Evolutionary conservation across 2,113 vertebrate species (phyloP).

Genomic region (Siniperca knerii): DNA sequence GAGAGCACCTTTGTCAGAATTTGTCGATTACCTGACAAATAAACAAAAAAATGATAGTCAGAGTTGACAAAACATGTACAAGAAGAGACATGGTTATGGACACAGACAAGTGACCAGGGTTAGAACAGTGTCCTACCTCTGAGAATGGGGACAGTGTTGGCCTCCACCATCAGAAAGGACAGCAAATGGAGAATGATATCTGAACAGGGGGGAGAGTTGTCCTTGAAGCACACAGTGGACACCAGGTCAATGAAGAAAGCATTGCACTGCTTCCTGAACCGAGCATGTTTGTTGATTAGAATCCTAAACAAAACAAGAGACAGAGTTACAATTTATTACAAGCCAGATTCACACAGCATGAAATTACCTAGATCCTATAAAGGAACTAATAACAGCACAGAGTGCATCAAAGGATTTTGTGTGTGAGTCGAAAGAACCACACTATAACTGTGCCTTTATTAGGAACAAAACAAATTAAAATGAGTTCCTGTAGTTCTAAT

Average conservation of each 20-base stretch:
- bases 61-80: not conserved
- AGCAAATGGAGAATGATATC: slow-evolving; percentile 86
- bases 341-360: not conserved
- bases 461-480: not conserved
- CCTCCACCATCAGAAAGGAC: slow-evolving; percentile 87
- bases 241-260: slow-evolving; percentile 94
- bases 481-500: not conserved
- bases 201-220: slow-evolving; percentile 87
- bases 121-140: slow-evolving; percentile 52
- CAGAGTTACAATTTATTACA: not conserved
- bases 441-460: not conserved
- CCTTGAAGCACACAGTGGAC: slow-evolving; percentile 94
- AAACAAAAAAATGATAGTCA: not conserved
- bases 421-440: not conserved
- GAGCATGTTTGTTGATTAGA: slow-evolving; percentile 80
- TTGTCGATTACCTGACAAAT: slow-evolving; percentile 58
- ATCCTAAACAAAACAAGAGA: slow-evolving; percentile 25
- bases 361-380: not conserved
- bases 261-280: slow-evolving; percentile 90
- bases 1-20: slow-evolving; percentile 90
- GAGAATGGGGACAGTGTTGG: slow-evolving; percentile 33
- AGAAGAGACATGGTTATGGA: not conserved
- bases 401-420: not conserved
- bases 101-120: not conserved
- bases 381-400: not conserved